Evolutionary conservation across 2,797 vertebrate species (phyloP).

Genomic region (Sebastes nivosus): DNA sequence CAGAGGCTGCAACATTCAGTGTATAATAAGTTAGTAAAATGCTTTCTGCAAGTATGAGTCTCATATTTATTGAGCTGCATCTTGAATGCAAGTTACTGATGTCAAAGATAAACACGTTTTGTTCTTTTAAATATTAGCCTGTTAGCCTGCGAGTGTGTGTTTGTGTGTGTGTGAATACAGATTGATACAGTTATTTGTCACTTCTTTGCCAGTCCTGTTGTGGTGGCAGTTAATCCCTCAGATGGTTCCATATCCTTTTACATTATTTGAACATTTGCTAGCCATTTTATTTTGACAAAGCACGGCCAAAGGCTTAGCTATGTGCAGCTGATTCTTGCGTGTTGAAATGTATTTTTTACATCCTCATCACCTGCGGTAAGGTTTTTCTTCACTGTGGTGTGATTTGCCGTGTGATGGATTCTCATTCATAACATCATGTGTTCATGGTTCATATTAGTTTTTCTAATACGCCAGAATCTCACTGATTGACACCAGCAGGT

Average conservation of each 20-base stretch:
- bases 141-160: background rate
- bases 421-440: slow-evolving; percentile 27
- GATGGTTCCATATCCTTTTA: slow-evolving; percentile 41
- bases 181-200: slow-evolving; percentile 13
- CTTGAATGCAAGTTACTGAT: slow-evolving; percentile 11
- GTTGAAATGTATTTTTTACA: slow-evolving; percentile 44
- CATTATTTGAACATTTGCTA: slow-evolving; percentile 49
- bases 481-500: slow-evolving; percentile 38
- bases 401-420: slow-evolving; percentile 57
- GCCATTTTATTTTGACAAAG: slow-evolving; percentile 53
- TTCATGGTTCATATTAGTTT: slow-evolving; percentile 44
- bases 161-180: slow-evolving; percentile 2
- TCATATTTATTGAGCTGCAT: slow-evolving; percentile 18
- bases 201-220: slow-evolving; percentile 31
- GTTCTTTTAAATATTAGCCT: background rate
- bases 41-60: background rate
- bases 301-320: slow-evolving; percentile 36
- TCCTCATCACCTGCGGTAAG: slow-evolving; percentile 42
- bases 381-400: slow-evolving; percentile 40
- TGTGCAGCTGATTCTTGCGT: slow-evolving; percentile 35
- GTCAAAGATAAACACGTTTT: slow-evolving; percentile 10
- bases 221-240: slow-evolving; percentile 29
- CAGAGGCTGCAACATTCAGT: slow-evolving; percentile 22
- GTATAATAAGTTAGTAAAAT: slow-evolving; percentile 27
- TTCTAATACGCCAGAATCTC: slow-evolving; percentile 31